Base-by-base conservation (phyloP, 2,113 vertebrate species). In the Scartelaos histophorus region DNA sequence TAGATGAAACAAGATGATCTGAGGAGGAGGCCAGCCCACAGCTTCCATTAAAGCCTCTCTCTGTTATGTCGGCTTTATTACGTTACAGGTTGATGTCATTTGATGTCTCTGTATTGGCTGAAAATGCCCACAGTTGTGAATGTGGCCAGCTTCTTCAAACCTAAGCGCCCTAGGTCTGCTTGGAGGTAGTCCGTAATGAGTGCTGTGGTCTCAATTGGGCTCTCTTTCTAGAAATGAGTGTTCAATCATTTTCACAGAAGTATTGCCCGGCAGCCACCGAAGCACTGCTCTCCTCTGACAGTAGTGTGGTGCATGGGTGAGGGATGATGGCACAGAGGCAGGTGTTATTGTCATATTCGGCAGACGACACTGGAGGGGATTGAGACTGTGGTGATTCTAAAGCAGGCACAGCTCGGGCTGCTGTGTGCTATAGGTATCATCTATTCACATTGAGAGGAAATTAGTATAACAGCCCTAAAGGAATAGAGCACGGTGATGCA, bases 181-280 rank as follows among this genome's bases (percentile, higher is more conserved):
- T 22, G 45, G 2, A 1, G 46, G 45, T 66, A 19, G 67, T 70
- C 43, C 24, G 49, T 47, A 62, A 38, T 80, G 21, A 78, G 70
- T 67, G 62, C 25, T 67, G 71, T 67, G 66, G 35, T 67, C 74
- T 69, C 69, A 66, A 47, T 13, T 46, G 64, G 56, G 69, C 53
- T 76, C 25, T 61, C 58, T 61, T 61, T 34, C 24, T n/a, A 57
- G 49, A 51, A 64, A 65, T 62, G 66, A 69, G 51, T 34, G 29
- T 22, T 81, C 67, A 25, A 65, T 86, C 79, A 61, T 77, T 82
- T 74, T 65, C 25, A 76, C 66, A 43, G 46, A 21, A n/a, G 43
- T 66, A 19, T 82, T 80, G 69, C 72, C 72, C 51, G 57, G 69
- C 66, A 69, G 83, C 67, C 58, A 67, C 25, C 60, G 22, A 65